These are phyloP conservation scores for Chirona hameri DNA, from an alignment of 2,888 invertebrate genomes.

Conservation along the genomic window DNA sequence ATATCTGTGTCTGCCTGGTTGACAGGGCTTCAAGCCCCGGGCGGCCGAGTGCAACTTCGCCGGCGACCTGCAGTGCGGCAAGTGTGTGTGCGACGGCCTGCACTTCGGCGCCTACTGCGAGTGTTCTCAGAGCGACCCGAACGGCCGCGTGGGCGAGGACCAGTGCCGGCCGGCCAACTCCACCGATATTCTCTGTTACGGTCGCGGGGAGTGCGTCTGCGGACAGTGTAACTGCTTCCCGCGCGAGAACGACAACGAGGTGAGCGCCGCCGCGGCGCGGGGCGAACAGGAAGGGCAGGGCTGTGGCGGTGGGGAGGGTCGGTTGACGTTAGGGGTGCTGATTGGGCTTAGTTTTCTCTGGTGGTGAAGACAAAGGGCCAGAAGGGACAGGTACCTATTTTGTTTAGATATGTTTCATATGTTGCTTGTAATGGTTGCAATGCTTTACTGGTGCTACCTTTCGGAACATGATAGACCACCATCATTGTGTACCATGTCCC, in stretches of 20 bases:
- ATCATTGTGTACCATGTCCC: no score
- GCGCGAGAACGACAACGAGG: constrained; percentile 53
- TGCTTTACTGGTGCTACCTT: no score
- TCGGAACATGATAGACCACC: no score
- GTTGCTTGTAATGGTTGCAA: no score
- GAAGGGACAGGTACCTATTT: no score
- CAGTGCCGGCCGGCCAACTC: constrained; percentile 65
- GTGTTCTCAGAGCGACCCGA: constrained; percentile 46
- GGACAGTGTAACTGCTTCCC: constrained; percentile 70
- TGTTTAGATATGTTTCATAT: no score
- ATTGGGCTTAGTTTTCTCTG: no score
- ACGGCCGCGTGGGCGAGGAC: constrained; percentile 42
- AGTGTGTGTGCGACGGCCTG: constrained; percentile 65
- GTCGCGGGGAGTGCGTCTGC: constrained; percentile 75
- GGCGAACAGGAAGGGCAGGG: no score
- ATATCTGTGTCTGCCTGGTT: background rate
- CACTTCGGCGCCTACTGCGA: constrained; percentile 47
- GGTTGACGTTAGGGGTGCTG: no score
- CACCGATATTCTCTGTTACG: constrained; percentile 64
- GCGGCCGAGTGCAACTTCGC: constrained; percentile 47
- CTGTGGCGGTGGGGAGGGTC: no score
- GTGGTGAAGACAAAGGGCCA: no score
- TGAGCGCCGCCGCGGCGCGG: no score
- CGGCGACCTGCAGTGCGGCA: constrained; percentile 84
- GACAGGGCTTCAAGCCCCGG: constrained; percentile 34